Conservation (phyloP, 2,888 invertebrate species). For the Temnothorax ravouxi region DNA sequence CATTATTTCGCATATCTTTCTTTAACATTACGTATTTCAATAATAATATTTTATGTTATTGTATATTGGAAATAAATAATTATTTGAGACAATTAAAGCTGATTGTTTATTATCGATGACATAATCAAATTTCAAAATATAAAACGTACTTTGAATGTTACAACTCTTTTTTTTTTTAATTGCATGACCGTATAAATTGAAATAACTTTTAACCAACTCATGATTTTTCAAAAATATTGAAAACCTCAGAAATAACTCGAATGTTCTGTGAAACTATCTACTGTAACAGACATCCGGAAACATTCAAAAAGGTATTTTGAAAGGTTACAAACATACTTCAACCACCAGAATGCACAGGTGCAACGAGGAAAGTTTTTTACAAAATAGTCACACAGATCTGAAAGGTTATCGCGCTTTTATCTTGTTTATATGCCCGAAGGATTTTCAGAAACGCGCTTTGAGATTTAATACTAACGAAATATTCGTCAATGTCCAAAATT, state of each 20-base stretch:
- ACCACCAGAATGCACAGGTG: not conserved
- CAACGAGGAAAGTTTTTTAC: conserved; percentile 24
- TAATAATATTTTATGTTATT: not conserved
- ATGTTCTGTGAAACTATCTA: not conserved
- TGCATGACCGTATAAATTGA: too few species aligned
- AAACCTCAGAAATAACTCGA: not conserved
- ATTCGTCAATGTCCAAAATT: conserved; percentile 55
- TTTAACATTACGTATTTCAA: conserved; percentile 7
- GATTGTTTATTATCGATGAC: not conserved
- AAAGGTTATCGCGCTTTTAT: conserved; percentile 36
- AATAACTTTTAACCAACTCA: conserved; percentile 14
- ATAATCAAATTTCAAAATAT: not conserved
- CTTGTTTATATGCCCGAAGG: conserved; percentile 40
- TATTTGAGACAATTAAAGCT: not conserved
- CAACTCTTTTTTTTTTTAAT: not conserved
- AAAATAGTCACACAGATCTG: not conserved
- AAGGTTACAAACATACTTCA: conserved; percentile 30
- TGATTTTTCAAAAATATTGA: not conserved
- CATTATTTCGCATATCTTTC: conserved; percentile 17
- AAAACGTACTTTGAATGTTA: not conserved
- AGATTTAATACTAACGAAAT: conserved; percentile 65
- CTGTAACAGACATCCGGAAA: conserved; percentile 6
- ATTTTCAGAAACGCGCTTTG: conserved; percentile 35
- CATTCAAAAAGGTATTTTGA: conserved; percentile 13
- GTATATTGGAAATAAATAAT: not conserved